Evolutionary conservation across 2,113 vertebrate species (phyloP).

Genomic region (Nematolebias whitei): DNA sequence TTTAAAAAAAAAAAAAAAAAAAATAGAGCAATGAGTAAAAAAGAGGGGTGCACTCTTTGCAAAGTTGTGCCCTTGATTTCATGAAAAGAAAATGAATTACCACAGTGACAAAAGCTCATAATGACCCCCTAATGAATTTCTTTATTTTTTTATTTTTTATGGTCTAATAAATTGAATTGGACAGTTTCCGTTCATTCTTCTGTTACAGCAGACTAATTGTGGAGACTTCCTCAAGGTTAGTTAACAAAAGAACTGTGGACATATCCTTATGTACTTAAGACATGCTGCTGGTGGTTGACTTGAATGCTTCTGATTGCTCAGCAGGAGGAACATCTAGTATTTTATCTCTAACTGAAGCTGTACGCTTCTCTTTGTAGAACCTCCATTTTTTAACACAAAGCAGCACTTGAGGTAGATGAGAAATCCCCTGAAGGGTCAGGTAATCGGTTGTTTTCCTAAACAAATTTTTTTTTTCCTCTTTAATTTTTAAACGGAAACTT

Average conservation of each 20-base stretch:
- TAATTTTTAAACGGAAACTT: slow-evolving; percentile 17
- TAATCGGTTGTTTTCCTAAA: slow-evolving; percentile 15
- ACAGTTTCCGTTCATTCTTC: slow-evolving; percentile 32
- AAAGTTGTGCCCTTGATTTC: slow-evolving; percentile 39
- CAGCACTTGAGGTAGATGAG: neutral
- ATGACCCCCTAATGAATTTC: slow-evolving; percentile 34
- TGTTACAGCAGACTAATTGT: slow-evolving; percentile 30
- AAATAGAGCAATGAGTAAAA: neutral
- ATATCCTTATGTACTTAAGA: slow-evolving; percentile 34
- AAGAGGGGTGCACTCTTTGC: slow-evolving; percentile 12
- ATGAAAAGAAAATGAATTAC: slow-evolving; percentile 26
- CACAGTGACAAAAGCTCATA: slow-evolving; percentile 21
- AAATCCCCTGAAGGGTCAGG: slow-evolving; percentile 5
- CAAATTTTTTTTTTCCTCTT: neutral
- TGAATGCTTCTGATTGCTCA: slow-evolving; percentile 57
- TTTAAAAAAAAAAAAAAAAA: no score
- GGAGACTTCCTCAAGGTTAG: slow-evolving; percentile 54
- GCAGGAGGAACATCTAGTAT: slow-evolving; percentile 42
- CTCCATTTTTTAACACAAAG: neutral
- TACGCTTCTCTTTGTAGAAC: slow-evolving; percentile 34
- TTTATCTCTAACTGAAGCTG: slow-evolving; percentile 39
- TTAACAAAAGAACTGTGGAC: slow-evolving; percentile 45
- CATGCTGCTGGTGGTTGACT: slow-evolving; percentile 57
- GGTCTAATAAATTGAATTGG: slow-evolving; percentile 43
- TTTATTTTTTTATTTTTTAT: no score